Percentiles rank a stretch among this genome's conserved stretches.
phyloP scores from a whole-genome alignment of 2,113 vertebrate species.

The Carettochelys insculpta region DNA sequence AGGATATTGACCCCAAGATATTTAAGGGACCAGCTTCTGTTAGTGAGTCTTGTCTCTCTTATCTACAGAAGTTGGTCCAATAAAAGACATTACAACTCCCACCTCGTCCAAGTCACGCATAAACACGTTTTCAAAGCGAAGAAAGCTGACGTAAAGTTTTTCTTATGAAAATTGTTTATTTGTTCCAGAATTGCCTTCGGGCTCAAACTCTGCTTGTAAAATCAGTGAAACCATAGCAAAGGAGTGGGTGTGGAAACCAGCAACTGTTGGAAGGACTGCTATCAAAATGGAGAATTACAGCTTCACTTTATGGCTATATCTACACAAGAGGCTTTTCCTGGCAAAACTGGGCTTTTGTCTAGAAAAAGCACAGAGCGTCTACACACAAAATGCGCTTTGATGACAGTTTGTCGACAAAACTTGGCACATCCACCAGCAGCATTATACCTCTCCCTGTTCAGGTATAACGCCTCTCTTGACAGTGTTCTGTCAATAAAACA shows the following conservation, averaged over 20 bases:
- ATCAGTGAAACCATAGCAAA: not conserved
- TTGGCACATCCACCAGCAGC: too few species aligned
- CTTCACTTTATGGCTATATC: not conserved
- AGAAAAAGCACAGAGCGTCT: too few species aligned
- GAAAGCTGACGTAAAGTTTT: not conserved
- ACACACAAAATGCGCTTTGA: too few species aligned
- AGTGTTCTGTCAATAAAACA: too few species aligned
- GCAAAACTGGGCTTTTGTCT: too few species aligned
- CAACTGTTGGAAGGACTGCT: not conserved
- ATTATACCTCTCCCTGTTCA: too few species aligned
- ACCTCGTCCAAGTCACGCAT: not conserved
- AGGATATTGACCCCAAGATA: not conserved
- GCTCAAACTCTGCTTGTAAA: slow-evolving; percentile 10
- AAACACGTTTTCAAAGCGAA: not conserved
- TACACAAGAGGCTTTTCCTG: too few species aligned
- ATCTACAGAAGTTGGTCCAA: not conserved
- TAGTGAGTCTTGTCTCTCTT: not conserved
- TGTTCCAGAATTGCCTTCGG: slow-evolving; percentile 24
- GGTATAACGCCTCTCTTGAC: too few species aligned
- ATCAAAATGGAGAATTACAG: not conserved
- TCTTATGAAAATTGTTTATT: not conserved
- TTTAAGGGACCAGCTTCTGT: not conserved
- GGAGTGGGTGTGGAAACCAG: not conserved
- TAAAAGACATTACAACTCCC: not conserved
- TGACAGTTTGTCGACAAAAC: too few species aligned